Evolutionary conservation across 2,888 invertebrate species (phyloP).

Genomic region (Calameuta idolon): DNA sequence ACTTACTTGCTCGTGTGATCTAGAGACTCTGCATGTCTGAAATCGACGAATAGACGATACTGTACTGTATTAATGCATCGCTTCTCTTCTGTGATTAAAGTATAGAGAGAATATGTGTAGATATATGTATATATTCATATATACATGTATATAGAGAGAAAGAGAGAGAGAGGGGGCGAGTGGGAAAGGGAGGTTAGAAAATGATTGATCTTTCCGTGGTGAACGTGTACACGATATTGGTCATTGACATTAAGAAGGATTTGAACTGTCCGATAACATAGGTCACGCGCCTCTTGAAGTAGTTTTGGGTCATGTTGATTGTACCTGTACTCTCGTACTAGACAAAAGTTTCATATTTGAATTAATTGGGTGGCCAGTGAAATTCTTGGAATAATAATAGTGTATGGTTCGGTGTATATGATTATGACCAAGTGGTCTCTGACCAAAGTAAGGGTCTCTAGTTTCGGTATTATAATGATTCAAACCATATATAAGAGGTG

Average conservation of each 20-base stretch:
- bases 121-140: neutral
- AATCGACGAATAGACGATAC: neutral
- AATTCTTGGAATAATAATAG: neutral
- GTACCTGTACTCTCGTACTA: neutral
- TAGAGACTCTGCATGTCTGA: conserved; percentile 34
- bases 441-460: conserved; percentile 13
- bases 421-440: neutral
- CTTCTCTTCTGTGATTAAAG: neutral
- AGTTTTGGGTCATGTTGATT: neutral
- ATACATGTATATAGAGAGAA: neutral
- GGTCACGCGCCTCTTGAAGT: neutral
- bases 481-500: conserved; percentile 7
- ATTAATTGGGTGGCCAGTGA: neutral
- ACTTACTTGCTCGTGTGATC: conserved; percentile 41
- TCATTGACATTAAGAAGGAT: neutral
- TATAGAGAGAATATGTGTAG: neutral
- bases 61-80: neutral
- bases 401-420: neutral
- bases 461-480: conserved; percentile 6
- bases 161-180: neutral
- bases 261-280: neutral
- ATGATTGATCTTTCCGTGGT: neutral
- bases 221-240: neutral
- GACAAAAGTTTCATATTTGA: too few relatives aligned
- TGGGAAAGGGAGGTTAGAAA: neutral